Evolutionary conservation across 2,797 vertebrate genomes (phyloP), one percentile per base, ranked within the genome.

Genomic region (Gobio occitaniae): DNA sequence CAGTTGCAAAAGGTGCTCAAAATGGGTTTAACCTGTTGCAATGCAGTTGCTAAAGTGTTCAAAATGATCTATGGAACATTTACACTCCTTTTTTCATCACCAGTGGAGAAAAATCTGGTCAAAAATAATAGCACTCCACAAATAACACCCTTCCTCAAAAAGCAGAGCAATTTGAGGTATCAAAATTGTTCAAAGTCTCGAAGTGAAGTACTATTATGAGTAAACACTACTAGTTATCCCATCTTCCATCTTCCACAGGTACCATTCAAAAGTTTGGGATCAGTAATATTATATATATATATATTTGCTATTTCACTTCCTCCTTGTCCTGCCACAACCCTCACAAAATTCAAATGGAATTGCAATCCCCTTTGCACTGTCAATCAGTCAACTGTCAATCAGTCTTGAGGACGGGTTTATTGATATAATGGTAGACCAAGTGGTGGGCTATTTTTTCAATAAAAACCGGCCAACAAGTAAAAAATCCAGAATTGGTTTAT

Each of bases 111-210:
- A 61, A 29, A 65, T 65, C 25, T 65, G 61, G 66, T 21, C 9
- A 19, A 38, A 69, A 38, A 69, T 66, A 36, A 66, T 41, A 38
- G 66, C 16, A 7, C 36, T 69, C 16, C 36, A 69, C 66, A 69
- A 68, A 69, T 41, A 41, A 69, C 66, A 69, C 66, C 66, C 19
- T 69, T 38, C 36, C 66, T 69, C 66, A 41, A 69, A 16, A 69
- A 38, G 36, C 17, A 68, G 16, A 38, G 32, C 66, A 38, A 38
- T 16, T 32, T 65, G 61, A 65, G 2, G 12, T 32, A 16, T 3
- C 25, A 29, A 65, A 69, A 69, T 36, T 38, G 66, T 36, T 68
- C 65, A 68, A 36, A 68, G 3, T 68, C 4, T 7, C 9, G 19
- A 19, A 32, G 1, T 19, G 19, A 66, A 38, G 16, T 41, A 5